These are phyloP conservation scores for Oryzias melastigma DNA, from an alignment of 2,113 vertebrate genomes.

Conservation along the genomic window DNA sequence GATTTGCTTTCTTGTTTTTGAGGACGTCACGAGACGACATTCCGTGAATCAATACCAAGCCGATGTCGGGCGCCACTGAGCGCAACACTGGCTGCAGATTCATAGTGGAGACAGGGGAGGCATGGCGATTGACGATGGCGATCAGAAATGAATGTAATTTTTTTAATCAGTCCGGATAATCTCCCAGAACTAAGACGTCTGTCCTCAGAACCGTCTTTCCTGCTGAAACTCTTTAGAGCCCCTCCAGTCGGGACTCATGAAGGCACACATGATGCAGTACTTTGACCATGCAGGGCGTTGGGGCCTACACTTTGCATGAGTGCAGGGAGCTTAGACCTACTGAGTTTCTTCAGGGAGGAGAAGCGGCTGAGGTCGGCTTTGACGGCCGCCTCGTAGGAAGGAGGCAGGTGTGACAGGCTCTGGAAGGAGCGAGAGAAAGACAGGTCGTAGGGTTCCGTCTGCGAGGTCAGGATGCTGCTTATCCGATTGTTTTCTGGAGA, in stretches of 20 bases:
- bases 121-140: conserved; percentile 47
- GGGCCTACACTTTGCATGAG: conserved; percentile 50
- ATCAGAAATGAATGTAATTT: conserved; percentile 13
- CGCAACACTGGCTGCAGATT: conserved; percentile 43
- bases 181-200: not conserved
- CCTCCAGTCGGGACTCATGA: conserved; percentile 20
- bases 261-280: conserved; percentile 38
- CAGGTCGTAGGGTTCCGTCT: conserved; percentile 96
- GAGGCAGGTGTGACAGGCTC: conserved; percentile 96
- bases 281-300: conserved; percentile 55
- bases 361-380: conserved; percentile 95
- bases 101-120: conserved; percentile 26
- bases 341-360: conserved; percentile 96
- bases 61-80: conserved; percentile 24
- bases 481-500: conserved; percentile 91
- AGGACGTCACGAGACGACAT: conserved; percentile 63
- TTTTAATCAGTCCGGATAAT: conserved; percentile 7
- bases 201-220: conserved; percentile 12
- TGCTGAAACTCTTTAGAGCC: conserved; percentile 11
- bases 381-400: conserved; percentile 94
- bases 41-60: conserved; percentile 64
- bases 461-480: conserved; percentile 96
- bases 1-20: conserved; percentile 64
- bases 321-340: conserved; percentile 82
- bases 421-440: conserved; percentile 98